These are phyloP conservation scores for Toxonevra muliebris DNA, from an alignment of 2,888 invertebrate genomes.

Conservation along the genomic window DNA sequence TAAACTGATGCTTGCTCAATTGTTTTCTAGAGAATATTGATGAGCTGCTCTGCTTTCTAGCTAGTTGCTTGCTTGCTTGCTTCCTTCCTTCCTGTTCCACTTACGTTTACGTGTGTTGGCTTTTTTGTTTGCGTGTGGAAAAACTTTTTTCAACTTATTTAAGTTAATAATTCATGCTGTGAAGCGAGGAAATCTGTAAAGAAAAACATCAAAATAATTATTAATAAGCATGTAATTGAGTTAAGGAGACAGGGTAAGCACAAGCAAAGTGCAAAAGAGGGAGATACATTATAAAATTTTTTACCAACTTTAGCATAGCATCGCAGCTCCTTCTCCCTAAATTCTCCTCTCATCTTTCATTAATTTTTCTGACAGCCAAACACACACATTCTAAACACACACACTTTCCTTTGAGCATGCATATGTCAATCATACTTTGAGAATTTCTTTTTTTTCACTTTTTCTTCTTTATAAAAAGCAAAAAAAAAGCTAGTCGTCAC, in stretches of 20 bases:
- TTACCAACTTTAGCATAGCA: no score
- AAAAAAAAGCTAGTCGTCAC: no score
- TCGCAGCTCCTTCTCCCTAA: no score
- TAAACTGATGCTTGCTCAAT: constrained; percentile 43
- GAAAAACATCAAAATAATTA: no score
- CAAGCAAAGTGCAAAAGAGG: no score
- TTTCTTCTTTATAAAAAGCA: no score
- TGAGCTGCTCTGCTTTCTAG: constrained; percentile 7
- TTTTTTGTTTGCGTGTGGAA: background rate
- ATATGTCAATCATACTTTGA: constrained; percentile 21
- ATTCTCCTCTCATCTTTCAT: no score
- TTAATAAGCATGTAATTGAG: no score
- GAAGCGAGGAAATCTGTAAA: background rate
- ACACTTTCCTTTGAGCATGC: background rate
- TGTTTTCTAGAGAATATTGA: constrained; percentile 10
- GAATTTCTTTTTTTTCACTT: no score
- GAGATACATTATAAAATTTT: no score
- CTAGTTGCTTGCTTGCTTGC: background rate
- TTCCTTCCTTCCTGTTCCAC: constrained; percentile 1
- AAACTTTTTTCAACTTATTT: background rate
- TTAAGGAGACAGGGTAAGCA: no score
- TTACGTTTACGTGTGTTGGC: background rate
- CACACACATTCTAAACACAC: background rate
- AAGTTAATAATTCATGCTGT: background rate
- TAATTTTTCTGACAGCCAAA: no score